These are phyloP conservation scores for Lochmaea crataegi DNA, from an alignment of 2,888 invertebrate species.

Conservation along the genomic window DNA sequence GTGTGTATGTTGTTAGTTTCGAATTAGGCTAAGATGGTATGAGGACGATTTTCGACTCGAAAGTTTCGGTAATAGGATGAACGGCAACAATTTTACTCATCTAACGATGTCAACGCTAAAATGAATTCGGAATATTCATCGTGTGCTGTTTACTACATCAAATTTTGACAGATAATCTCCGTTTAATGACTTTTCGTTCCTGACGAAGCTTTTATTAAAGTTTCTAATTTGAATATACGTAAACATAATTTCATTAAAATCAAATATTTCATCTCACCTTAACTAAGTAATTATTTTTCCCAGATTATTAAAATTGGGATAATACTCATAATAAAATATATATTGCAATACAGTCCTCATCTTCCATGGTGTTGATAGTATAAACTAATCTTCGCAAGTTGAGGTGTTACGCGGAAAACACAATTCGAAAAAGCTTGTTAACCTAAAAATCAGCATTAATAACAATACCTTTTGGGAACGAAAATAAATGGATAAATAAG, in stretches of 20 bases:
- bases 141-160: slow-evolving; percentile 12
- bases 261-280: not conserved
- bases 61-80: slow-evolving; percentile 27
- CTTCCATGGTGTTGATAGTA: too few relatives aligned
- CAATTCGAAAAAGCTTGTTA: too few relatives aligned
- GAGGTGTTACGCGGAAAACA: too few relatives aligned
- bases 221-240: not conserved
- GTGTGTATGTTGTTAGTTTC: slow-evolving; percentile 34
- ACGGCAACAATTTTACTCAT: slow-evolving; percentile 25
- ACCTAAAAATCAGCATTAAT: too few relatives aligned
- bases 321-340: too few relatives aligned
- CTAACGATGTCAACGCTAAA: slow-evolving; percentile 17
- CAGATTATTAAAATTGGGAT: not conserved
- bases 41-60: slow-evolving; percentile 26
- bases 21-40: slow-evolving; percentile 36
- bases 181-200: slow-evolving; percentile 2
- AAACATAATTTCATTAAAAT: not conserved
- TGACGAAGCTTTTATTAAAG: not conserved
- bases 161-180: slow-evolving; percentile 11
- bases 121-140: slow-evolving; percentile 32
- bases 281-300: not conserved
- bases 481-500: too few relatives aligned
- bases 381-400: too few relatives aligned
- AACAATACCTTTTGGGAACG: too few relatives aligned
- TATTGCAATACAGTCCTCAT: too few relatives aligned